Evolutionary conservation across 2,888 invertebrate species (phyloP).

Genomic region (Piscicola geometra): DNA sequence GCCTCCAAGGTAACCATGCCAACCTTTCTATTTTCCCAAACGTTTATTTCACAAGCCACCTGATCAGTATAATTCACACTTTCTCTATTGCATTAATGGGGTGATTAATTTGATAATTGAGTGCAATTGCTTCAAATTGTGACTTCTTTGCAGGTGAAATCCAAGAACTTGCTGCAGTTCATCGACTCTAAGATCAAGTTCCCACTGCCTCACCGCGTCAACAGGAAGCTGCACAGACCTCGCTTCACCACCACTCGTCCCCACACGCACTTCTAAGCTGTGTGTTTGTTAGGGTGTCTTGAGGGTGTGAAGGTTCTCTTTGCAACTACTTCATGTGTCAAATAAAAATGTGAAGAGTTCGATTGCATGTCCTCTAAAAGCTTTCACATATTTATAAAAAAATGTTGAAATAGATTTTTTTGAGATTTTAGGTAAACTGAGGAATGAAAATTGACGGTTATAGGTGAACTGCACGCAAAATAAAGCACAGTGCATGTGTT

Average conservation of each 20-base stretch:
- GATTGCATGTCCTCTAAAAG: background rate
- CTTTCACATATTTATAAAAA: too few relatives aligned
- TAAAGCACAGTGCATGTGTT: too few relatives aligned
- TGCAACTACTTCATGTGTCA: background rate
- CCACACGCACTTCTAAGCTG: constrained; percentile 56
- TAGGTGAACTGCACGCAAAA: too few relatives aligned
- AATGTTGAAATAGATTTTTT: too few relatives aligned
- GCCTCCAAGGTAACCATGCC: constrained; percentile 68
- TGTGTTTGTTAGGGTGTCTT: background rate
- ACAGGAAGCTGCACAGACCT: constrained; percentile 58
- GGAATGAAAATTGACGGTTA: too few relatives aligned
- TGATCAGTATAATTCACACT: too few relatives aligned
- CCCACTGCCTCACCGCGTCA: constrained; percentile 74
- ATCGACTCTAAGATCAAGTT: constrained; percentile 91
- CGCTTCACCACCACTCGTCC: constrained; percentile 60
- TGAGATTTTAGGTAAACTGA: too few relatives aligned
- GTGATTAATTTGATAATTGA: background rate
- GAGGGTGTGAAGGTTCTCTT: too few relatives aligned
- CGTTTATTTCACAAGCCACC: too few relatives aligned
- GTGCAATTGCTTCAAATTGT: background rate
- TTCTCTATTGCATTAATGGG: too few relatives aligned
- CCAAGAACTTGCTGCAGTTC: constrained; percentile 76
- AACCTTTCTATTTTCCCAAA: too few relatives aligned
- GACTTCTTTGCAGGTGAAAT: constrained; percentile 14
- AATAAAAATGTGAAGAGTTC: background rate